A percentile compares a stretch with the other conserved stretches of the same genome.
phyloP scores from a whole-genome alignment of 1,140 invertebrate genomes.

The Drosophila melanica region DNA sequence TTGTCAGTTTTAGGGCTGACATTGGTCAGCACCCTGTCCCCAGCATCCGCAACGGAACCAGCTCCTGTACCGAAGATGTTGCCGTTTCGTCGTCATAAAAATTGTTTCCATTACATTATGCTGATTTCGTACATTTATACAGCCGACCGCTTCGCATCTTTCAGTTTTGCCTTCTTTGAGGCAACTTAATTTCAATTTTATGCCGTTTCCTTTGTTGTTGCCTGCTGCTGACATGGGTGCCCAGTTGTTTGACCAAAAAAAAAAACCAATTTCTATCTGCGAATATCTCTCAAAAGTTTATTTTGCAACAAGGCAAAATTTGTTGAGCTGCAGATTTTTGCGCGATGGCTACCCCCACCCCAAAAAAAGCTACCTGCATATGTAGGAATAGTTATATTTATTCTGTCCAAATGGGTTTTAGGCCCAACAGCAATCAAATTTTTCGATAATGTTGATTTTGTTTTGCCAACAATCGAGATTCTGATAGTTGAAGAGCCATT shows the following conservation, averaged over 20 bases:
- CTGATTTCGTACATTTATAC: slow-evolving; percentile 81
- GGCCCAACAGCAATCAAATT: slow-evolving; percentile 40
- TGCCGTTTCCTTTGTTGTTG: slow-evolving; percentile 28
- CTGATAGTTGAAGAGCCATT: slow-evolving; percentile 18
- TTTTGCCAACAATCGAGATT: slow-evolving; percentile 26
- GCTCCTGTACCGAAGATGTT: slow-evolving; percentile 14
- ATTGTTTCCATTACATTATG: slow-evolving; percentile 83
- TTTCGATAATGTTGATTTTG: slow-evolving; percentile 18
- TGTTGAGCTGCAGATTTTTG: slow-evolving; percentile 46
- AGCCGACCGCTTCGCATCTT: slow-evolving; percentile 60
- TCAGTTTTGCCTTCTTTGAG: slow-evolving; percentile 60
- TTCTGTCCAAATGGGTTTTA: slow-evolving; percentile 50
- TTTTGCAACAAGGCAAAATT: slow-evolving; percentile 57
- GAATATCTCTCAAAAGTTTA: slow-evolving; percentile 63
- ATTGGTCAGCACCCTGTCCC: slow-evolving; percentile 52
- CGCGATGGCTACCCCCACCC: neutral
- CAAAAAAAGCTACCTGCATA: slow-evolving; percentile 19
- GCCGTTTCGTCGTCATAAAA: slow-evolving; percentile 67
- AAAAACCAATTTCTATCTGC: slow-evolving; percentile 73
- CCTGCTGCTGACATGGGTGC: slow-evolving; percentile 42
- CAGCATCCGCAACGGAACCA: neutral
- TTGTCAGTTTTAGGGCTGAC: slow-evolving; percentile 81
- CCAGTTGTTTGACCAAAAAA: slow-evolving; percentile 66
- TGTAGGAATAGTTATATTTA: slow-evolving; percentile 24
- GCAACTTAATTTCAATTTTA: slow-evolving; percentile 79